Evolutionary conservation across 1,140 invertebrate genomes (phyloP).

Genomic region (Drosophila carrolli): DNA sequence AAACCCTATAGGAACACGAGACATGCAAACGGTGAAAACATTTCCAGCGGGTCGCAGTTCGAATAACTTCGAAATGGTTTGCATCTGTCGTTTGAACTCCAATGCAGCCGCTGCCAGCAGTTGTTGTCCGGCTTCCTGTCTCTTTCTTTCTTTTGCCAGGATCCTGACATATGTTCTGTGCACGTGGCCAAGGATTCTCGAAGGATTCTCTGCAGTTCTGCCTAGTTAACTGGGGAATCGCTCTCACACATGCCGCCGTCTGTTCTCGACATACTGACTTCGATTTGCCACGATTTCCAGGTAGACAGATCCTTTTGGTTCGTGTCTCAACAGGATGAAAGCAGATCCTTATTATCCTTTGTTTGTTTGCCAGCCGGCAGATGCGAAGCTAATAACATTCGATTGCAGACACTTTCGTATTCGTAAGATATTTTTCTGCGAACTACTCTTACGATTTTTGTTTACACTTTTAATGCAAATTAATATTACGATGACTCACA

Average conservation of each 20-base stretch:
- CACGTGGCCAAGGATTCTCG: conserved; percentile 44
- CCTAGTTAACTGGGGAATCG: conserved; percentile 32
- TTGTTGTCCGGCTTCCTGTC: conserved; percentile 18
- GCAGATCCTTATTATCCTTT: conserved; percentile 17
- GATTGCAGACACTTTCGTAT: background rate
- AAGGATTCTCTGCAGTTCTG: conserved; percentile 15
- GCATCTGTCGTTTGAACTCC: conserved; percentile 42
- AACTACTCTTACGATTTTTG: conserved; percentile 18
- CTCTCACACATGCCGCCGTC: conserved; percentile 27
- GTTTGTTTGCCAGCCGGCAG: conserved; percentile 23
- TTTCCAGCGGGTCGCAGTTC: conserved; percentile 27
- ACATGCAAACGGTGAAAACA: conserved; percentile 25
- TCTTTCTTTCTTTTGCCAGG: background rate
- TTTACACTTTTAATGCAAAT: conserved; percentile 45
- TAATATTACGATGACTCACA: conserved; percentile 33
- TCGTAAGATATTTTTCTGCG: conserved; percentile 10
- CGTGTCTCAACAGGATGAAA: conserved; percentile 31
- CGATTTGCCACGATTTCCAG: conserved; percentile 54
- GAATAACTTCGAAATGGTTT: conserved; percentile 38
- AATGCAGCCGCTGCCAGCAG: conserved; percentile 35
- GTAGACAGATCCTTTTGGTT: conserved; percentile 41
- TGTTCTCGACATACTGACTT: conserved; percentile 26
- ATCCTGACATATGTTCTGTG: conserved; percentile 49
- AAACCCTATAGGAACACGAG: conserved; percentile 33
- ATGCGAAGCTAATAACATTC: conserved; percentile 12